Conservation (phyloP, 2,113 vertebrate genomes). For the Caracal caracal region DNA sequence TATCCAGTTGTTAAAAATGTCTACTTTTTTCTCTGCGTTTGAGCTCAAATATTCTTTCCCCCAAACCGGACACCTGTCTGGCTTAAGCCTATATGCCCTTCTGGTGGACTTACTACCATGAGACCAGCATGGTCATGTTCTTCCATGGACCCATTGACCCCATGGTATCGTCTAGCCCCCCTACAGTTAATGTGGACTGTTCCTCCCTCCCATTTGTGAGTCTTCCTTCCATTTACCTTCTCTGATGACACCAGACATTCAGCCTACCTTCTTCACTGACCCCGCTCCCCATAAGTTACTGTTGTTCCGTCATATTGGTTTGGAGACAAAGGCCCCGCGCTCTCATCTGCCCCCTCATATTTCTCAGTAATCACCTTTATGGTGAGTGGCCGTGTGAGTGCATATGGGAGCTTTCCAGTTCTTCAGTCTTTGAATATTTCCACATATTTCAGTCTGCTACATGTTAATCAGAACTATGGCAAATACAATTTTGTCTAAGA, state of each 20-base stretch:
- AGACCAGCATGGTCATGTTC: neutral
- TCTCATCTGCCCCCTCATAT: neutral
- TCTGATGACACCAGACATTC: neutral
- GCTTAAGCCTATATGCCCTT: rapidly evolving
- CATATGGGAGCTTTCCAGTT: neutral
- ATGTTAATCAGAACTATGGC: neutral
- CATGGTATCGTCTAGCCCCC: rapidly evolving
- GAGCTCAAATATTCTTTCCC: neutral
- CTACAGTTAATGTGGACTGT: no score
- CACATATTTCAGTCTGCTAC: neutral
- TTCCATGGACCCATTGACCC: rapidly evolving
- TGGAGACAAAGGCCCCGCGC: neutral
- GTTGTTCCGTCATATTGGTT: neutral
- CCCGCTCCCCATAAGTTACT: neutral
- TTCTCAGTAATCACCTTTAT: neutral
- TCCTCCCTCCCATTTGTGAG: neutral
- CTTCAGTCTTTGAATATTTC: neutral
- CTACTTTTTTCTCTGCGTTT: neutral
- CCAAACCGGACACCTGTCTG: neutral
- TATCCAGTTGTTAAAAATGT: neutral
- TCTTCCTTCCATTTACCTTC: neutral
- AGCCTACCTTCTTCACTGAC: neutral
- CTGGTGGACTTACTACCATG: rapidly evolving
- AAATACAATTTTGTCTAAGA: neutral
- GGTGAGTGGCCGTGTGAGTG: neutral